Base-by-base conservation (phyloP, 35 echinoderm and acorn worm genomes). In the Heliocidaris tuberculata region DNA sequence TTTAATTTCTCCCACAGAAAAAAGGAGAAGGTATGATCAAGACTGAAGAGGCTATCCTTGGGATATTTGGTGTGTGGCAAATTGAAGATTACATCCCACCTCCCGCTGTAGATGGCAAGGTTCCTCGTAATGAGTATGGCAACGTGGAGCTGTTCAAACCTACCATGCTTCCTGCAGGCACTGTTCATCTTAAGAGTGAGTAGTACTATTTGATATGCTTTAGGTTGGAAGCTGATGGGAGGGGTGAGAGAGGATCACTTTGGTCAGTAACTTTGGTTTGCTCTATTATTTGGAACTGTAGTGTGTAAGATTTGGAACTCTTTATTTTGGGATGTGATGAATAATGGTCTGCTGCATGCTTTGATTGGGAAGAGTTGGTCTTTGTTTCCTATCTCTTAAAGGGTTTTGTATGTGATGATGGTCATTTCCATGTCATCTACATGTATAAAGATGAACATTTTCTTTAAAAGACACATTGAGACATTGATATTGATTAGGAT, bases 91-190 rank as follows among this genome's bases (percentile, higher is more conserved):
- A 96, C 94, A 95, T 97, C 17, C 95, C 98, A 31, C 97, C 97
- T 32, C 95, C 95, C 30, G 96, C 97, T 15, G 96, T 96, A 31
- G 97, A 99, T 96, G 98, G 98, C 85, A 97, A 96, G 27, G 97
- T 99, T 4, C 98, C 98, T 31, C 94, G 98, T 9, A 99, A 99
- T 85, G 98, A 99, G 85, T 96, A 99, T 95, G 98, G 98, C 61
- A 99, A 97, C 88, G 98, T 99, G 48, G 98, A 99, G 50, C 92
- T 99, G 13, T 99, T 96, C 88, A 92, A 97, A 93, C 97, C 97
- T 9, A 88, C 91, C 29, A 99, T 99, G 98, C 86, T 97, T 10
- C 98, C 98, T 5, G 94, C 85, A 49, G 98, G 98, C 31, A 96
- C 96, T 47, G 97, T 99, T 48, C 98, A 99, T 94, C 54, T 99